Evolutionary conservation across 2,888 invertebrate species (phyloP).

Genomic region (Aethes cnicana): DNA sequence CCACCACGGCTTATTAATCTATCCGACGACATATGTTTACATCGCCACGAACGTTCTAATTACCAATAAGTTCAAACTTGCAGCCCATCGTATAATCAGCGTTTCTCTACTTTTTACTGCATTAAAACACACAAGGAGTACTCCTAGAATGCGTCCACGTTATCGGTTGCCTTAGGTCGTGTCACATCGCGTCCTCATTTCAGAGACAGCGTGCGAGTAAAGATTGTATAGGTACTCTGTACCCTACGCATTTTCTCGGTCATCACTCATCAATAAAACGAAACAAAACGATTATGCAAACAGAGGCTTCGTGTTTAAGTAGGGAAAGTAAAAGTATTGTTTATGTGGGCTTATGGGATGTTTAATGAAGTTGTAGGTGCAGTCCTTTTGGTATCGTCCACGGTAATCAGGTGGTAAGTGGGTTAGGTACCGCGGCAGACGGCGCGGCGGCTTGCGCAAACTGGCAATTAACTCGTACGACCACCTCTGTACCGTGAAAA

Average conservation of each 20-base stretch:
- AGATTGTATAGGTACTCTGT: slow-evolving; percentile 16
- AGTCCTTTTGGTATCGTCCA: slow-evolving; percentile 24
- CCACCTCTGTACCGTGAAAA: slow-evolving; percentile 10
- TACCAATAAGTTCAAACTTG: not conserved
- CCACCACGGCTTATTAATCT: slow-evolving; percentile 48
- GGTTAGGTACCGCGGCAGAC: slow-evolving; percentile 65
- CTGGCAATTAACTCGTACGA: slow-evolving; percentile 51
- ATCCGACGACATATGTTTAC: slow-evolving; percentile 48
- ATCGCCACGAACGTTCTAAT: slow-evolving; percentile 38
- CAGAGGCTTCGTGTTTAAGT: slow-evolving; percentile 7
- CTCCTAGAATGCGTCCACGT: slow-evolving; percentile 62
- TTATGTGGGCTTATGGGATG: slow-evolving; percentile 18
- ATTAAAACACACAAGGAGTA: slow-evolving; percentile 46
- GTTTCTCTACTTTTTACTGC: too few species aligned
- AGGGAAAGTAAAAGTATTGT: slow-evolving; percentile 15
- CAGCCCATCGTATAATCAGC: too few species aligned
- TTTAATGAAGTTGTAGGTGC: slow-evolving; percentile 12
- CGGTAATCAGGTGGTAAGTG: slow-evolving; percentile 47
- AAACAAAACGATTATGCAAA: slow-evolving; percentile 22
- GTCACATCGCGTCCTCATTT: slow-evolving; percentile 64
- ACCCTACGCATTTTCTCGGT: slow-evolving; percentile 10
- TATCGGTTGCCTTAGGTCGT: slow-evolving; percentile 70
- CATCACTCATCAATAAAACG: slow-evolving; percentile 5
- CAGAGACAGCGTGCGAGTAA: slow-evolving; percentile 37
- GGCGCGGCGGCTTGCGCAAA: slow-evolving; percentile 62